Conservation (phyloP, 2,797 vertebrate genomes). For the Xiphorhynchus erythropygius region DNA sequence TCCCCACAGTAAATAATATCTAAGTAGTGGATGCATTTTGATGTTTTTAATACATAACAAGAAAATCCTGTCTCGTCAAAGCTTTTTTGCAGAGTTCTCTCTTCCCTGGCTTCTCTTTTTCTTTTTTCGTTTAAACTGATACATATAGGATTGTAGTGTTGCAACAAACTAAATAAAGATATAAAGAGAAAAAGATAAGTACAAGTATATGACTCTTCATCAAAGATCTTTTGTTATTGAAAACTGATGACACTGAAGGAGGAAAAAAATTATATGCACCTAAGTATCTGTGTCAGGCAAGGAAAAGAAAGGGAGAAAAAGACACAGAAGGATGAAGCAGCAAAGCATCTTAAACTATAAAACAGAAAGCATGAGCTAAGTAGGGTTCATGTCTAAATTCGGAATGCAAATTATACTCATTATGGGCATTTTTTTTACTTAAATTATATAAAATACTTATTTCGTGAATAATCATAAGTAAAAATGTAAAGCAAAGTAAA, state of each 20-base stretch:
- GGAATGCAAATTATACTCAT: background rate
- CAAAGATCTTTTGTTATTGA: background rate
- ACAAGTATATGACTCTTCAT: background rate
- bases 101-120: background rate
- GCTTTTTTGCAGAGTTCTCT: background rate
- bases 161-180: slow-evolving; percentile 10
- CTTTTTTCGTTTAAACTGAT: background rate
- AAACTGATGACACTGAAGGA: background rate
- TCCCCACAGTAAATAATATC: background rate
- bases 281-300: background rate
- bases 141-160: background rate
- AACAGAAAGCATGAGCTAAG: background rate
- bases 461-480: background rate
- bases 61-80: background rate
- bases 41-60: background rate
- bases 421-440: background rate
- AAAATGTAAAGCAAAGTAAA: background rate
- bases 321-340: background rate
- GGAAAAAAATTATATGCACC: background rate
- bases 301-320: background rate
- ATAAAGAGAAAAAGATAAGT: background rate
- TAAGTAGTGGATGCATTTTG: background rate
- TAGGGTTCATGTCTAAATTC: background rate
- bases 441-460: background rate
- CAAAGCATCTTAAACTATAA: background rate